Evolutionary conservation across 2,888 invertebrate species (phyloP), one percentile per base, ranked within the genome.

Genomic region (Phortica okadai): DNA sequence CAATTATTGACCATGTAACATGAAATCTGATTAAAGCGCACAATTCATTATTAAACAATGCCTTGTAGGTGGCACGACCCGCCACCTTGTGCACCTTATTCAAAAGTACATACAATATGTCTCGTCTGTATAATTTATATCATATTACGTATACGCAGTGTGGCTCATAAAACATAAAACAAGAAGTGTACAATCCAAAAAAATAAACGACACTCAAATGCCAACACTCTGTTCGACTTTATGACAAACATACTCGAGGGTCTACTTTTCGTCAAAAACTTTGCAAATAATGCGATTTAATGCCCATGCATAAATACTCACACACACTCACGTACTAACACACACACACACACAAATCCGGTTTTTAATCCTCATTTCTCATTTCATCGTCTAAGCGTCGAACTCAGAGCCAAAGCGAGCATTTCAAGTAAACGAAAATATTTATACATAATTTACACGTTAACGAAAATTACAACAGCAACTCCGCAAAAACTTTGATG

Each of bases 231-330:
- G n/a, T 50, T 50, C 50, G 10, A 50, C 50, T 50, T 50, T 8
- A 14, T 14, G 14, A 50, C 10, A 8, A 50, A 14, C 50, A 50
- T 50, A 50, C 64, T 11, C 64, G 11, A 25, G 41, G 41, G 64
- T 64, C 64, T 64, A 64, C 64, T 64, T 64, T 64, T 64, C 64
- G 33, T 64, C 64, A 64, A 64, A 64, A 76, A 83, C 76, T 77
- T 75, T 73, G 73, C 66, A 82, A 82, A 83, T 87, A 88, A 86
- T 80, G 81, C 82, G 78, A 84, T 85, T 82, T 88, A 87, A 88
- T 82, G 81, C 78, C 74, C 74, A 70, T 76, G 73, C 74, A 50
- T 21, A 62, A 62, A 62, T 6, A 10, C 25, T 4, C 25, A 62
- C 8, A 62, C 21, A 21, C 25, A 62, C 25, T 21, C 25, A 62